These are phyloP conservation scores for Gallinago jamesoni DNA, from an alignment of 2,113 vertebrate genomes.

Conservation along the genomic window DNA sequence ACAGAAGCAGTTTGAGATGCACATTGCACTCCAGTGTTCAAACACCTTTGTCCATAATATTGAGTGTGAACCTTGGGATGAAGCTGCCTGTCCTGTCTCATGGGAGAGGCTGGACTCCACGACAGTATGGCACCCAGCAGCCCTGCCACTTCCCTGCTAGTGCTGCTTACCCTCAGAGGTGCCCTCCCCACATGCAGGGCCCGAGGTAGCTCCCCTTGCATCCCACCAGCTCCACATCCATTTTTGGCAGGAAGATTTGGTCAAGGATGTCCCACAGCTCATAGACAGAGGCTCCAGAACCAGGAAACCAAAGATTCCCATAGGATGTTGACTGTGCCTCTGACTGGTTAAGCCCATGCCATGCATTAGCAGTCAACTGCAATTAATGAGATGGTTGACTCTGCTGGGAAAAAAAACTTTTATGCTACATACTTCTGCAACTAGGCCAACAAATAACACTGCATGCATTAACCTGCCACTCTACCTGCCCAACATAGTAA, in stretches of 20 bases:
- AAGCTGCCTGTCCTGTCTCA: background rate
- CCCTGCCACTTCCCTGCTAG: background rate
- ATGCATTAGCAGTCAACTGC: background rate
- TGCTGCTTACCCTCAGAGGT: background rate
- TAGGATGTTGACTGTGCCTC: accelerated
- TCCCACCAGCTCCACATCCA: background rate
- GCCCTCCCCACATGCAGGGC: background rate
- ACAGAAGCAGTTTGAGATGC: background rate
- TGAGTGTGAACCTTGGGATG: background rate
- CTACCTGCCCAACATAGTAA: background rate
- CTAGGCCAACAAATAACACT: background rate
- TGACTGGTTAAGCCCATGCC: background rate
- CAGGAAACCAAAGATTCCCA: background rate
- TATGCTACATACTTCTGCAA: background rate
- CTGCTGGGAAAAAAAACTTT: background rate
- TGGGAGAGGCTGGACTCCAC: background rate
- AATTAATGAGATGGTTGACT: background rate
- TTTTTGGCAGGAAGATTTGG: background rate
- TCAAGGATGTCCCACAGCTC: background rate
- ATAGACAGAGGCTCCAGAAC: background rate
- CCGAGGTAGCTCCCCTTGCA: background rate
- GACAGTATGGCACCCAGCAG: background rate
- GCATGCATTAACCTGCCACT: background rate
- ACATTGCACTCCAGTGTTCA: background rate
- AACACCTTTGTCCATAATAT: background rate